phyloP scores from a whole-genome alignment of 1,140 invertebrate species.

The Hycleus phaleratus region DNA sequence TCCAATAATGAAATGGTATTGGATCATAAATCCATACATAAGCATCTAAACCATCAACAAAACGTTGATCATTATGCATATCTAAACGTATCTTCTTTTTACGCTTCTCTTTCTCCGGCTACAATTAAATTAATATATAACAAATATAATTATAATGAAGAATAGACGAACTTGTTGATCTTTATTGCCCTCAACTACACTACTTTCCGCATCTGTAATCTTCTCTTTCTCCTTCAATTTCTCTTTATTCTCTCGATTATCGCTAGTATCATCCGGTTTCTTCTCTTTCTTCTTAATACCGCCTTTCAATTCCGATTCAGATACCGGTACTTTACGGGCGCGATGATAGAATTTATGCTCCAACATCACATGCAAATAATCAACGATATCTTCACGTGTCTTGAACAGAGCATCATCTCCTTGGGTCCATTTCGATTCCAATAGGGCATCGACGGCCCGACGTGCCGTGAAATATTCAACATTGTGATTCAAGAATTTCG shows the following conservation, averaged over 20 bases:
- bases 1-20: constrained; percentile 92
- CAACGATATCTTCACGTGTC: constrained; percentile 67
- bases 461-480: constrained; percentile 94
- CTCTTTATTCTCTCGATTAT: constrained; percentile 35
- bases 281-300: constrained; percentile 54
- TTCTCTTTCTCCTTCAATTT: constrained; percentile 33
- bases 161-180: constrained; percentile 20
- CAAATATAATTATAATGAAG: not conserved
- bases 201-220: constrained; percentile 38
- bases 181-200: constrained; percentile 35
- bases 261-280: constrained; percentile 42
- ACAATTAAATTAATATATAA: constrained; percentile 13
- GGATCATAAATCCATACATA: constrained; percentile 99
- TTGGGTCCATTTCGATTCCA: constrained; percentile 88
- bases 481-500: constrained; percentile 90
- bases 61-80: constrained; percentile 93
- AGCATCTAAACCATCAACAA: constrained; percentile 88
- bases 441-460: constrained; percentile 84
- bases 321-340: constrained; percentile 79
- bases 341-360: constrained; percentile 92
- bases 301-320: constrained; percentile 63
- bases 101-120: constrained; percentile 50
- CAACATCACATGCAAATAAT: constrained; percentile 78
- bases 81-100: constrained; percentile 74
- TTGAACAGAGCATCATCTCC: constrained; percentile 72